Conservation (phyloP, 2,113 vertebrate genomes). For the Aspiorhynchus laticeps region DNA sequence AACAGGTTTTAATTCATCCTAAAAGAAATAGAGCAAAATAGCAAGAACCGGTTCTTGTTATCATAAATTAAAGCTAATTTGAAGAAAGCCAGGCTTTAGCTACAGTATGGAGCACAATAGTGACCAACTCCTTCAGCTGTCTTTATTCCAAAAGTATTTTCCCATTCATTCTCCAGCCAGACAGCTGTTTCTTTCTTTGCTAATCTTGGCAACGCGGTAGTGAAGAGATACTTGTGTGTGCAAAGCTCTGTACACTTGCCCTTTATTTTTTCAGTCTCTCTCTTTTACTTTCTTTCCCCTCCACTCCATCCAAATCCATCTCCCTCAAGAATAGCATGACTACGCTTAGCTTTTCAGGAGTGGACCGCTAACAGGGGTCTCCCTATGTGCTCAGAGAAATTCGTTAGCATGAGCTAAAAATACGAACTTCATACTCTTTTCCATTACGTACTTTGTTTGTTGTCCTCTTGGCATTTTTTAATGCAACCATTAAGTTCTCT, state of each 20-base stretch:
- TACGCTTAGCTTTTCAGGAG: background rate
- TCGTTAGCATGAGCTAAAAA: conserved; percentile 2
- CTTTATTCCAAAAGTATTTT: background rate
- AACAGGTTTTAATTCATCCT: conserved; percentile 41
- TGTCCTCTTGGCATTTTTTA: background rate
- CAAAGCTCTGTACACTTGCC: background rate
- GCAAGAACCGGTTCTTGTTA: background rate
- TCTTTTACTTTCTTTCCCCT: conserved; percentile 1
- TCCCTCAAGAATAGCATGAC: conserved; percentile 19
- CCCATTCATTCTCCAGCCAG: background rate
- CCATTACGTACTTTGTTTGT: background rate
- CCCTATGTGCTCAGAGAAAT: background rate
- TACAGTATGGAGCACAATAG: background rate
- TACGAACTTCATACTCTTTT: background rate
- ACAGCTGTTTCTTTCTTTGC: conserved; percentile 5
- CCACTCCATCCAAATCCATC: background rate
- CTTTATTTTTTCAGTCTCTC: background rate
- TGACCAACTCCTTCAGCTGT: background rate
- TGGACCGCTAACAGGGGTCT: background rate
- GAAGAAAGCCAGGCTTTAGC: background rate
- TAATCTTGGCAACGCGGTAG: background rate
- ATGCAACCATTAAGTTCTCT: background rate
- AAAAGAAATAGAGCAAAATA: background rate
- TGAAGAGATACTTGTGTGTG: background rate
- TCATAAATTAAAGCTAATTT: background rate